Percentiles rank a stretch among this genome's conserved stretches.
phyloP scores from a whole-genome alignment of 2,797 vertebrate species.

The Pelodytes ibericus region DNA sequence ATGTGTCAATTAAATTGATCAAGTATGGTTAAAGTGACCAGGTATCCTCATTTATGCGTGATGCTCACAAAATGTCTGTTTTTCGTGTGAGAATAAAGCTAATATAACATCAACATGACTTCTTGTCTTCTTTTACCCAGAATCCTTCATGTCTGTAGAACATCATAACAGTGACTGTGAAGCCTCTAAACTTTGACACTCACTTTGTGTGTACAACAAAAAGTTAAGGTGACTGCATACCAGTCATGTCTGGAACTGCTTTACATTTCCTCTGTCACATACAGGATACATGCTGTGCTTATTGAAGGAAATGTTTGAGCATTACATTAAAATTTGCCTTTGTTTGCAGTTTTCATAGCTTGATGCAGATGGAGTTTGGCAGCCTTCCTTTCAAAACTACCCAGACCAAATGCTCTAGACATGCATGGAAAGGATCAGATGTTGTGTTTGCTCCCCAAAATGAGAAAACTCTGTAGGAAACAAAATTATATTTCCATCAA shows the following conservation, averaged over 20 bases:
- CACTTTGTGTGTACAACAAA: background rate
- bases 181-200: background rate
- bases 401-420: constrained; percentile 34
- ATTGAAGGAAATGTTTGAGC: constrained; percentile 2
- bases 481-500: constrained; percentile 2
- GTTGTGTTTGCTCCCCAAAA: constrained; percentile 25
- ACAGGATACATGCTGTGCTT: constrained; percentile 34
- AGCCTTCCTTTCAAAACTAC: constrained; percentile 6
- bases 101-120: background rate
- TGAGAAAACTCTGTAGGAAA: constrained; percentile 38
- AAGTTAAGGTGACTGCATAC: constrained; percentile 1
- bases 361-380: constrained; percentile 34
- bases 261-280: constrained; percentile 19
- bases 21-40: background rate
- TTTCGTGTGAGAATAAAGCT: background rate
- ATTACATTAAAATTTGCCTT: constrained; percentile 34
- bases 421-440: constrained; percentile 41
- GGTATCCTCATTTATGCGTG: background rate
- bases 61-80: background rate
- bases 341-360: constrained; percentile 24
- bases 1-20: background rate
- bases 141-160: background rate
- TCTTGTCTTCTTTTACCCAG: background rate
- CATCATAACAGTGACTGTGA: background rate
- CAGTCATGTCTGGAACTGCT: background rate